Conservation (phyloP, 2,888 invertebrate species). For the Drosophila siamana region DNA sequence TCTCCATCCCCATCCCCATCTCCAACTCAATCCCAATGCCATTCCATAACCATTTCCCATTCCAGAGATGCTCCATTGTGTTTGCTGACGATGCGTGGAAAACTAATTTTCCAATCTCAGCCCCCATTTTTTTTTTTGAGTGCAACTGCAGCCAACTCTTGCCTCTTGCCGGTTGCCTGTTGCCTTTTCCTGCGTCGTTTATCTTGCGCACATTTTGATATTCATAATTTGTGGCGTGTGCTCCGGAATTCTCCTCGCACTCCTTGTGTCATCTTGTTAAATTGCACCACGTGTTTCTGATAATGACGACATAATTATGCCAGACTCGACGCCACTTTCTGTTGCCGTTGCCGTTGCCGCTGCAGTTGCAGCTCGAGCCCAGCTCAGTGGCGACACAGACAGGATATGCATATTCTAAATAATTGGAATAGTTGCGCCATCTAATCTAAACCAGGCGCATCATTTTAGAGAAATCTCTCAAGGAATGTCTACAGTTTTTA, state of each 20-base stretch:
- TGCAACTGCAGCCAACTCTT: too few relatives aligned
- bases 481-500: background rate
- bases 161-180: too few relatives aligned
- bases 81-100: slow-evolving; percentile 84
- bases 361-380: background rate
- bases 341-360: background rate
- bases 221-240: slow-evolving; percentile 78
- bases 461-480: too few relatives aligned
- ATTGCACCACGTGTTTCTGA: slow-evolving; percentile 85
- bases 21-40: slow-evolving; percentile 3
- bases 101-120: slow-evolving; percentile 82
- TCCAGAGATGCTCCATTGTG: slow-evolving; percentile 82
- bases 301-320: slow-evolving; percentile 83
- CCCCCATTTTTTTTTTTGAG: background rate
- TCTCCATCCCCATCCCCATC: background rate
- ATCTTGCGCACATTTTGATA: slow-evolving; percentile 71
- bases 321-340: background rate
- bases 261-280: slow-evolving; percentile 69
- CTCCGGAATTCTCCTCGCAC: slow-evolving; percentile 30
- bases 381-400: slow-evolving; percentile 5
- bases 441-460: background rate
- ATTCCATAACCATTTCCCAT: slow-evolving; percentile 20
- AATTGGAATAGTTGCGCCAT: background rate
- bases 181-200: slow-evolving; percentile 66
- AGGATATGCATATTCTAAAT: slow-evolving; percentile 9